Evolutionary conservation across 2,888 invertebrate species (phyloP), one percentile per base, ranked within the genome.

Genomic region (Crepidodera aurea): DNA sequence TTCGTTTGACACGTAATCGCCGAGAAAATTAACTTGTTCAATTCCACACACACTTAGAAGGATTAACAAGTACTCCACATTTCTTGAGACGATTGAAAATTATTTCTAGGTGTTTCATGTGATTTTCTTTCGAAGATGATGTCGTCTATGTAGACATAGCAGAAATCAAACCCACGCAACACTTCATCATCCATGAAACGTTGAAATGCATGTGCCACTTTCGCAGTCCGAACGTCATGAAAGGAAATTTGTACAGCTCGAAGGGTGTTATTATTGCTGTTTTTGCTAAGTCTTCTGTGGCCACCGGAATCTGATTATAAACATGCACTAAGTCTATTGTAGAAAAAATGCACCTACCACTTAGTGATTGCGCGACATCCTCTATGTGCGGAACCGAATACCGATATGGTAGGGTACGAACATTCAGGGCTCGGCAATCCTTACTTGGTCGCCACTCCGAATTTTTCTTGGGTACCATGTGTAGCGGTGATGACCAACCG

Each of bases 191-290:
- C 75, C 8, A 81, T 75, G 32, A 79, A 79, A 3, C 77, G 70
- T 55, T 80, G 77, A 65, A 82, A 76, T 0, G 79, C 78, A 62
- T 81, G 78, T 1, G 75, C 76, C 0, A 81, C 78, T 82, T 81
- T 1, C 78, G 46, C 0, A 82, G 68, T 0, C 81, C 80, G 19
- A 80, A 81, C 0, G 68, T 67, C 75, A 77, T 75, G 1, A 51
- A 56, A 0, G 70, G 54, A 54, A 76, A 78, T 58, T 80, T 69
- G 62, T 62, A 72, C 10, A 32, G 15, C 8, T 32, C 46, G 48
- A 48, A 27, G n/a, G 42, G 46, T 6, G 55, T 55, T 10, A 29
- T 34, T 16, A 55, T 46, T 18, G 46, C 46, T 8, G 46, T 55
- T 16, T 55, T 55, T 12, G 34, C 18, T 10, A 56, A 22, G 16